Conservation (phyloP, 2,797 vertebrate species). For the Danio aesculapii region DNA sequence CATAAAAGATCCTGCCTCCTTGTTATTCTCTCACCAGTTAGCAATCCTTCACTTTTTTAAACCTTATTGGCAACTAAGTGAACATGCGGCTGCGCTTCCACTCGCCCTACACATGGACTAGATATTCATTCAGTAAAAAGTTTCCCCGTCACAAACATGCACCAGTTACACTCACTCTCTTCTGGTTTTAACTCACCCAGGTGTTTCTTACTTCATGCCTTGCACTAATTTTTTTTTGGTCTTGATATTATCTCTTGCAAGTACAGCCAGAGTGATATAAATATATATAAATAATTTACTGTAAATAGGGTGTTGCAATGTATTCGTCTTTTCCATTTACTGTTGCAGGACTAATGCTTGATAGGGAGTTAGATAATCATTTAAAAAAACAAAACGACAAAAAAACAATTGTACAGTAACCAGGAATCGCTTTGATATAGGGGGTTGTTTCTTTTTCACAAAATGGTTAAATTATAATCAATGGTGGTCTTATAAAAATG, state of each 20-base stretch:
- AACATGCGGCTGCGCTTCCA: conserved; percentile 20
- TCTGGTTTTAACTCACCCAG: conserved; percentile 69
- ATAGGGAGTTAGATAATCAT: conserved; percentile 88
- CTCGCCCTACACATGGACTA: conserved; percentile 16
- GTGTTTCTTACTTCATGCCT: conserved; percentile 82
- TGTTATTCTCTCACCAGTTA: conserved; percentile 33
- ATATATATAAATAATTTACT: conserved; percentile 91
- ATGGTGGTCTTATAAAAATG: conserved; percentile 87
- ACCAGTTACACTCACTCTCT: conserved; percentile 41
- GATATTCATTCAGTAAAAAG: conserved; percentile 5
- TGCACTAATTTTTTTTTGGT: conserved; percentile 89
- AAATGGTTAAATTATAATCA: conserved; percentile 90
- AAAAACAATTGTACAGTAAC: conserved; percentile 89
- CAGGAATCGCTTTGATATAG: conserved; percentile 79
- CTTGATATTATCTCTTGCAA: conserved; percentile 90
- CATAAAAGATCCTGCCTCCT: conserved; percentile 1
- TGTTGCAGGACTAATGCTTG: conserved; percentile 93
- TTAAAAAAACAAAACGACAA: conserved; percentile 49
- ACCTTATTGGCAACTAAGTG: conserved; percentile 32
- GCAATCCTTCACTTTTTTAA: conserved; percentile 11
- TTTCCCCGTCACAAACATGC: conserved; percentile 29
- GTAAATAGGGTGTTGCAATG: conserved; percentile 98
- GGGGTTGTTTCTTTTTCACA: conserved; percentile 77
- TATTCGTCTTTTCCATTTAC: conserved; percentile 91
- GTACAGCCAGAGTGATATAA: conserved; percentile 90